phyloP scores from a whole-genome alignment of 64 coral and sea anemone species.

The Acropora yongei region DNA sequence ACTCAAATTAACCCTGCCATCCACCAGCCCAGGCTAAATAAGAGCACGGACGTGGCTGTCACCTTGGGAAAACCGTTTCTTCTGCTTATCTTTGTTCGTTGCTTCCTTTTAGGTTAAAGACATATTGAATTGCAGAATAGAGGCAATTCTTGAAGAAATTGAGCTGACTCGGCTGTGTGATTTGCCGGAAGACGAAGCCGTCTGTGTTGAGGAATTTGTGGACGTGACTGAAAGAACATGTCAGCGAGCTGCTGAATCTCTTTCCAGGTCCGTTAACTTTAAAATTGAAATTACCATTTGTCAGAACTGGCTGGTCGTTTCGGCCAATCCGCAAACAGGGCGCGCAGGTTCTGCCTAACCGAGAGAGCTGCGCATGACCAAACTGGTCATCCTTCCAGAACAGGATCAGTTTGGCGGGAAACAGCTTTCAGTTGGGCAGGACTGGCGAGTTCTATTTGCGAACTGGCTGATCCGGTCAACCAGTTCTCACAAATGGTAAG shows the following conservation, averaged over 20 bases:
- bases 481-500: too few relatives aligned
- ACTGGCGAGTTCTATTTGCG: too few relatives aligned
- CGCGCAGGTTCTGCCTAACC: too few relatives aligned
- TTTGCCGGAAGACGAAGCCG: slow-evolving; percentile 91
- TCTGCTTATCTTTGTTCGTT: background rate
- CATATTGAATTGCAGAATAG: slow-evolving; percentile 96
- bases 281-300: too few relatives aligned
- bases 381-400: too few relatives aligned
- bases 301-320: background rate
- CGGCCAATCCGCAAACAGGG: background rate
- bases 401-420: too few relatives aligned
- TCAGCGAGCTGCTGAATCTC: slow-evolving; percentile 54
- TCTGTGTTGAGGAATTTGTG: slow-evolving; percentile 90
- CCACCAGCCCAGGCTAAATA: too few relatives aligned
- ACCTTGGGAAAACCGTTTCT: background rate
- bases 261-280: slow-evolving; percentile 67
- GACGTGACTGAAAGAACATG: slow-evolving; percentile 76
- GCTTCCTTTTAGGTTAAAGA: slow-evolving; percentile 76
- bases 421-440: too few relatives aligned
- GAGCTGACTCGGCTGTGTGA: slow-evolving; percentile 76
- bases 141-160: slow-evolving; percentile 79
- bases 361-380: too few relatives aligned
- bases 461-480: too few relatives aligned
- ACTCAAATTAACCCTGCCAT: too few relatives aligned
- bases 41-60: too few relatives aligned